A percentile compares a stretch with the other conserved stretches of the same genome.
Conservation (phyloP, 2,113 vertebrate genomes). For the Malurus melanocephalus region DNA sequence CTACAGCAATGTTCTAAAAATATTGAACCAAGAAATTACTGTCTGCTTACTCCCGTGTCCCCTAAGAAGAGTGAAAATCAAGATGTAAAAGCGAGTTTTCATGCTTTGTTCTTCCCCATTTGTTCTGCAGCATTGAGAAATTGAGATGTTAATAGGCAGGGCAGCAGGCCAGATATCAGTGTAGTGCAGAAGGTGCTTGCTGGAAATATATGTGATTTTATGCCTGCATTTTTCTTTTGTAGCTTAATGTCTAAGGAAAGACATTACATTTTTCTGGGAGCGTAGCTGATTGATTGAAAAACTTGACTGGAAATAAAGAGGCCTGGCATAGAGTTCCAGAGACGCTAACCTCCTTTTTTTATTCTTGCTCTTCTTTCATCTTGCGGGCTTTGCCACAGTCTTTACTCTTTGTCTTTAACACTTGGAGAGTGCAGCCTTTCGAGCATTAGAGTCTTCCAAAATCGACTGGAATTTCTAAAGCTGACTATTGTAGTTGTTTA, state of each 20-base stretch:
- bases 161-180: not conserved
- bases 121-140: not conserved
- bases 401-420: not conserved
- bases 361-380: not conserved
- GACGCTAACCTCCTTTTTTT: rapidly evolving
- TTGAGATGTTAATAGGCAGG: not conserved
- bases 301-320: not conserved
- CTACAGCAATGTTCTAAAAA: not conserved
- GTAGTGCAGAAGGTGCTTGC: not conserved
- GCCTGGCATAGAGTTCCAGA: not conserved
- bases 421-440: not conserved
- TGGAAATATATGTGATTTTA: not conserved
- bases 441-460: not conserved
- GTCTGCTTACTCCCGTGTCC: not conserved
- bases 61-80: not conserved
- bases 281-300: not conserved
- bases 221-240: not conserved
- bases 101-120: not conserved
- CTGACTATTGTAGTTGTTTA: not conserved
- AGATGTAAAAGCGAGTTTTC: not conserved
- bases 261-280: not conserved
- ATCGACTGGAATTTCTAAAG: not conserved
- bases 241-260: not conserved
- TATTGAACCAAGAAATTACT: not conserved
- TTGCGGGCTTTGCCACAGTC: not conserved